phyloP scores from a whole-genome alignment of 1,140 invertebrate genomes.

The Calephelis nemesis region DNA sequence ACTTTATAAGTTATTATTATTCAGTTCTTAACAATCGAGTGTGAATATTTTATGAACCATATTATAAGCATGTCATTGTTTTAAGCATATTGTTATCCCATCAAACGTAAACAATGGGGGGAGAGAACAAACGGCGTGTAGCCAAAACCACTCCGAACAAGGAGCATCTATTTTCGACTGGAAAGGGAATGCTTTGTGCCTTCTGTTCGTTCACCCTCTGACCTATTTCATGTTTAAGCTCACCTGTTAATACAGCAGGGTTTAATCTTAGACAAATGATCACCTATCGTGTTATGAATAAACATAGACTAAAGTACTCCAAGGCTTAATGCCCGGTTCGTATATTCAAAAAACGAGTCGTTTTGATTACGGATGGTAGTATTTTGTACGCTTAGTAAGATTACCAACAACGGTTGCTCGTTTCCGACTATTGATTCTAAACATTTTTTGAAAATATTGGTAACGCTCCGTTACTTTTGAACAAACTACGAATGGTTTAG shows the following conservation, averaged over 20 bases:
- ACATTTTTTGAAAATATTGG: too few relatives aligned
- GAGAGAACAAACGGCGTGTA: not conserved
- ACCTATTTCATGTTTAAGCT: slow-evolving; percentile 19
- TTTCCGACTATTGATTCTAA: too few relatives aligned
- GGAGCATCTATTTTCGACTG: slow-evolving; percentile 23
- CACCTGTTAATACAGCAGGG: slow-evolving; percentile 1
- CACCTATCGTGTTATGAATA: not conserved
- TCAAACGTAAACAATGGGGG: slow-evolving; percentile 9
- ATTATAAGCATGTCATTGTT: slow-evolving; percentile 16
- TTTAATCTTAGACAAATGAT: not conserved
- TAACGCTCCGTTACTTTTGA: too few relatives aligned
- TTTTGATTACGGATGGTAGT: too few relatives aligned
- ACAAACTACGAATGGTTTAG: too few relatives aligned
- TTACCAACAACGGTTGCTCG: too few relatives aligned
- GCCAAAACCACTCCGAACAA: slow-evolving; percentile 24
- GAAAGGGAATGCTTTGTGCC: slow-evolving; percentile 17
- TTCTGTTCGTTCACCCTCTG: slow-evolving; percentile 30
- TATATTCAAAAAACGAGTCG: too few relatives aligned
- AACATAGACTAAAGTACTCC: too few relatives aligned
- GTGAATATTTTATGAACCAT: not conserved
- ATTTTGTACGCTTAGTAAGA: too few relatives aligned
- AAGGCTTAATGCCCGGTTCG: not conserved
- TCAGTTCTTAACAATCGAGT: not conserved
- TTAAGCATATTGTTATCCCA: slow-evolving; percentile 1
- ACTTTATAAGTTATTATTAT: too few relatives aligned